Base-by-base conservation (phyloP, 1,140 invertebrate genomes). In the Triops cancriformis region DNA sequence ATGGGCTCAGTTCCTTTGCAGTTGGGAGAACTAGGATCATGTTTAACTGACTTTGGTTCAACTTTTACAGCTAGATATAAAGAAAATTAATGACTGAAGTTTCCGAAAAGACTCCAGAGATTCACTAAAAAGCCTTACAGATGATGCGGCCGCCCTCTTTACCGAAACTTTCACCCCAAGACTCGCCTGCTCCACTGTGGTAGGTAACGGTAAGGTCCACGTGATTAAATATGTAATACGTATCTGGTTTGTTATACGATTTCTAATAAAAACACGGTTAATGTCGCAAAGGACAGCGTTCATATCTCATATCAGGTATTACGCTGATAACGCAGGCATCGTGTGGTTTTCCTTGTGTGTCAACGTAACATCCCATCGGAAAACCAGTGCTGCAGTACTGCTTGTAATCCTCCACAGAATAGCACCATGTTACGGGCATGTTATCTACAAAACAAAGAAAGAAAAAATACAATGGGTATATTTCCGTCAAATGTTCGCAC, bases 391-490 rank as follows among this genome's bases (percentile, higher is more conserved):
- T 94, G 84, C 97, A 99, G 86, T 94, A 92, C 81, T 92, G 89
- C 83, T 90, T 87, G 79, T 87, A 89, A 83, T 90, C 89, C 80
- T 95, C 92, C 26, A 91, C 87, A 78, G 89, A 85, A 84, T 97
- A 98, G 85, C 97, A 99, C 93, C 94, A 98, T 0, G 93, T 94
- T 1, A 94, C 92, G 42, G 97, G 98, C 96, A 99, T 98, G 83
- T 99, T 99, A 86, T 99, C 93, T 88, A 78, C 31, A 80, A 83
- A 80, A 80, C 78, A 79, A 75, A 45, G 10, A 37, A 37, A 2
- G 7, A 37, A 37, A 37, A 7, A 37, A 4, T 37, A 7, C 2
- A 7, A 2, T 4, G 31, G 7, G 31, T 7, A 37, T 7, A 37
- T 37, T 37, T 7, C 31, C 2, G 31, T 37, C 7, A 37, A 2